Evolutionary conservation across 2,113 vertebrate genomes (phyloP).

Genomic region (Neolamprologus hecqui): DNA sequence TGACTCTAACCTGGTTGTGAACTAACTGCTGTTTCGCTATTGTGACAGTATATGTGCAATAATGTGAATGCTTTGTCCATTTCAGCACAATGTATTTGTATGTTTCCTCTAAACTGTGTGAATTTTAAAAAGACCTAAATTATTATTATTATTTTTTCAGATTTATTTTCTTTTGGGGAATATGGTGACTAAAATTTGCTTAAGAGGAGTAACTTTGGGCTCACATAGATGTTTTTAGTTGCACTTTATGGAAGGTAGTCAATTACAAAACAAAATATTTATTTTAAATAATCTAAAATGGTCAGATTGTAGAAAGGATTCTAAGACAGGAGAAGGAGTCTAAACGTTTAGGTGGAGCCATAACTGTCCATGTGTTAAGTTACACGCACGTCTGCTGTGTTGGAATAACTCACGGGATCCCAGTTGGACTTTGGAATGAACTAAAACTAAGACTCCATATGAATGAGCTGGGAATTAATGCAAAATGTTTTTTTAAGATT

Average conservation of each 20-base stretch:
- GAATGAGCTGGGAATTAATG: not conserved
- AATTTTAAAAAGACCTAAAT: slow-evolving; percentile 2
- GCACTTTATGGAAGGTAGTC: not conserved
- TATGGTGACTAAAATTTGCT: not conserved
- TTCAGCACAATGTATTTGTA: slow-evolving; percentile 15
- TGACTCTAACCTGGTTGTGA: not conserved
- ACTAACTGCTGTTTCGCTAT: not conserved
- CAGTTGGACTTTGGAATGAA: not conserved
- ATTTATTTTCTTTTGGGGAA: not conserved
- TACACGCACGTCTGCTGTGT: not conserved
- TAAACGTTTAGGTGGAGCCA: not conserved
- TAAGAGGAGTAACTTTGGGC: not conserved
- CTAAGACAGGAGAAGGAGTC: not conserved
- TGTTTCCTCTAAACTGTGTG: not conserved
- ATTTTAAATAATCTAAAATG: not conserved
- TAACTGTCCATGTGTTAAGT: not conserved
- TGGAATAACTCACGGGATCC: not conserved
- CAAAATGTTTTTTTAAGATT: not conserved
- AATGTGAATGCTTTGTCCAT: slow-evolving; percentile 5
- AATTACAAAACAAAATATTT: not conserved
- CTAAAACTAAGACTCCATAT: not conserved
- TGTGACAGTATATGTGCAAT: slow-evolving; percentile 35
- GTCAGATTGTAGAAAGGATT: not conserved
- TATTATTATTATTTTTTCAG: not conserved
- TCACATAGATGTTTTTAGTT: not conserved